These are phyloP conservation scores for Nymphalis polychloros DNA, from an alignment of 2,888 invertebrate species.

Conservation along the genomic window DNA sequence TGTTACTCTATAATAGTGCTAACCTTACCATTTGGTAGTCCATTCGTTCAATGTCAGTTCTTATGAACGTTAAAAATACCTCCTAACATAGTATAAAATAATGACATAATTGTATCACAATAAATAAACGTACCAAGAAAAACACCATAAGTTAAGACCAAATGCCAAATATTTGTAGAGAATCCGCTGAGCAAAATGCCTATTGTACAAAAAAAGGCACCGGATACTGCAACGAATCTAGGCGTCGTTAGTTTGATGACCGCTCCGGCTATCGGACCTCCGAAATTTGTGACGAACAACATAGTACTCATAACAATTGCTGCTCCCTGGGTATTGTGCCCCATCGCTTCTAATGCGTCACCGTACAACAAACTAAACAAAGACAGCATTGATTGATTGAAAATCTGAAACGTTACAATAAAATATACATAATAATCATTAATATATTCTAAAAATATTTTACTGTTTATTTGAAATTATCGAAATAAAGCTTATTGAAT, in stretches of 20 bases:
- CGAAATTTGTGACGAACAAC: slow-evolving; percentile 84
- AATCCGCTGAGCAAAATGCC: slow-evolving; percentile 76
- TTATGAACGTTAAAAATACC: too few species aligned
- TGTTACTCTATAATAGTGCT: too few species aligned
- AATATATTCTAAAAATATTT: too few species aligned
- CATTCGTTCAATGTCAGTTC: too few species aligned
- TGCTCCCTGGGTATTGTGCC: slow-evolving; percentile 84
- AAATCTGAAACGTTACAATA: slow-evolving; percentile 74
- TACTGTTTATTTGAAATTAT: too few species aligned
- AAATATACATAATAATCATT: not conserved
- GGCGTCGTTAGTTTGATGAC: slow-evolving; percentile 78
- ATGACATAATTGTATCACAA: too few species aligned
- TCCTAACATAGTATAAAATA: too few species aligned
- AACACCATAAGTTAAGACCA: slow-evolving; percentile 72
- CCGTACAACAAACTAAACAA: slow-evolving; percentile 87
- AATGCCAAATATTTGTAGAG: slow-evolving; percentile 69
- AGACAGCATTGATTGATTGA: slow-evolving; percentile 87
- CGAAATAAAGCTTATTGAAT: too few species aligned
- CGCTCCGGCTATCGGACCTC: slow-evolving; percentile 87
- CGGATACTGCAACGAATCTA: slow-evolving; percentile 69
- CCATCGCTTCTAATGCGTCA: slow-evolving; percentile 83
- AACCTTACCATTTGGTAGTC: too few species aligned
- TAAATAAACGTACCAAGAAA: slow-evolving; percentile 60
- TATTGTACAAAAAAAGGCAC: slow-evolving; percentile 63
- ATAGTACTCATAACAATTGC: slow-evolving; percentile 86